Evolutionary conservation across 2,888 invertebrate species (phyloP), one percentile per base, ranked within the genome.

Genomic region (Cephus runcator): DNA sequence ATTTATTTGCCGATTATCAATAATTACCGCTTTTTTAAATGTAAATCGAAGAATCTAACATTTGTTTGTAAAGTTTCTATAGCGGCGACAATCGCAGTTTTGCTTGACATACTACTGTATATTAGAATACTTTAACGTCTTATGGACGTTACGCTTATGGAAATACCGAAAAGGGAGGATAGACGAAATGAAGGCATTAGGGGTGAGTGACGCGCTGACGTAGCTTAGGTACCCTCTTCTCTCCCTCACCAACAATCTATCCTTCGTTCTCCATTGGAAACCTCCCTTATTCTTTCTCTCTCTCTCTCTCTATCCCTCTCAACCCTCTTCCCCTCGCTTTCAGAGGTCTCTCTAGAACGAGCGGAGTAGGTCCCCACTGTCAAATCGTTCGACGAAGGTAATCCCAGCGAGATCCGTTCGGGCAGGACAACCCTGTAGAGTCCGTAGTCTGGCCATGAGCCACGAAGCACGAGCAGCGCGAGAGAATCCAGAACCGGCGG

Each of bases 81-180:
- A 1, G 23, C 0, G 6, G 9, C 23, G 23, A 6, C 23, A 23
- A 40, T 40, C 6, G 6, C 15, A 2, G 23, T 9, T 40, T 23
- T 6, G 0, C 15, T 40, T 40, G 40, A 56, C 9, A 56, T 23
- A 88, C 90, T 89, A 90, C 85, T 87, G 89, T 87, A 87, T 87
- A 88, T 90, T 90, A 89, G 86, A 87, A 88, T 85, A 90, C 90
- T 90, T 90, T 88, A 90, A 88, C 86, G 85, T 83, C 79, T n/a
- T n/a, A n/a, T n/a, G n/a, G n/a, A n/a, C n/a, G n/a, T n/a, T n/a
- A n/a, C n/a, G 85, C 86, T 86, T 83, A 84, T 86, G 86, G 84
- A 87, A 88, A 88, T 87, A 85, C 81, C 68, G 79, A 80, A 80
- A 81, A 79, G 77, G 75, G 79, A 81, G 82, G 81, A 82, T 85